A percentile compares a stretch with the other conserved stretches of the same genome.
These are phyloP conservation scores for Cataglyphis altisquamis DNA, from an alignment of 2,888 invertebrate genomes.

Conservation along the genomic window DNA sequence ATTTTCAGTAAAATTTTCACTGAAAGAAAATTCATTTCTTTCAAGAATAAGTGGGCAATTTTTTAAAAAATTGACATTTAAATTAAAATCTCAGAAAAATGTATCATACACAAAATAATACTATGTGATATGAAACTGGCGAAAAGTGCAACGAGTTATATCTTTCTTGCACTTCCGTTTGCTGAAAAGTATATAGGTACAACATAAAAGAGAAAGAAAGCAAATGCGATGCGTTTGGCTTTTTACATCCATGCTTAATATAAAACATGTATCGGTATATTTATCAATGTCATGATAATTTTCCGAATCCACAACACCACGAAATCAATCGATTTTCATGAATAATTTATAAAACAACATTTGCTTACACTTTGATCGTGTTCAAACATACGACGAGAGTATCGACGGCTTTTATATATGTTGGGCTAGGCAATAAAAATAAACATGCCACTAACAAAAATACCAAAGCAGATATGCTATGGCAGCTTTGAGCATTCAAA, in stretches of 20 bases:
- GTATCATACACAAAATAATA: neutral
- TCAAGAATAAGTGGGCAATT: neutral
- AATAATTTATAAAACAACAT: conserved; percentile 60
- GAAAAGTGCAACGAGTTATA: neutral
- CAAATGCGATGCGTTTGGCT: neutral
- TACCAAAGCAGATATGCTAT: conserved; percentile 7
- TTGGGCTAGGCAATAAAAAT: conserved; percentile 50
- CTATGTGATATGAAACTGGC: neutral
- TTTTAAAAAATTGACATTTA: neutral
- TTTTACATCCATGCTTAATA: neutral
- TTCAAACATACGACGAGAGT: conserved; percentile 23
- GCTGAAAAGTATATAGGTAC: neutral
- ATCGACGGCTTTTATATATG: conserved; percentile 42
- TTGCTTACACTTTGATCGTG: conserved; percentile 35
- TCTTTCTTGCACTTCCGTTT: neutral
- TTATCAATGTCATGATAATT: conserved; percentile 22
- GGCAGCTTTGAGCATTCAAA: neutral
- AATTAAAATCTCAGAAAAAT: neutral
- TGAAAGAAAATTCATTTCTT: neutral
- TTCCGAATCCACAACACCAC: conserved; percentile 1
- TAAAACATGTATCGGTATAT: conserved; percentile 15
- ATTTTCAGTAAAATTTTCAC: neutral
- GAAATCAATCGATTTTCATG: conserved; percentile 26
- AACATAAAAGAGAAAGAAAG: neutral
- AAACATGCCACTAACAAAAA: conserved; percentile 43